Conservation (phyloP, 2,888 invertebrate genomes). For the Drosophila differens region DNA sequence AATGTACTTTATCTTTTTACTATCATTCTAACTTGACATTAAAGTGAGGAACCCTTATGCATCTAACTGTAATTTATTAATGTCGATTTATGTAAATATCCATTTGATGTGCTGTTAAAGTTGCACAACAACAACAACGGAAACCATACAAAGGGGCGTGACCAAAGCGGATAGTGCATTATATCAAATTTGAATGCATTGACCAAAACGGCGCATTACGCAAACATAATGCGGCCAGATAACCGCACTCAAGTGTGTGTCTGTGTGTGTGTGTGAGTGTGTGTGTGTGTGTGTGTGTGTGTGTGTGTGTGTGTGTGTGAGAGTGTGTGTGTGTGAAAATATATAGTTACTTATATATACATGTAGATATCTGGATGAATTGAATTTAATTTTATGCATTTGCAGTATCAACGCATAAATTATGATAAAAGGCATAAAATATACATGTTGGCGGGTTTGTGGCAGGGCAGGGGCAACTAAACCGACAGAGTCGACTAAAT, state of each 20-base stretch:
- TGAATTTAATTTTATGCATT: constrained; percentile 74
- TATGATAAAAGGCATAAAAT: constrained; percentile 73
- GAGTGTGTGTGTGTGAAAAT: not conserved
- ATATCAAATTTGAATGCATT: constrained; percentile 67
- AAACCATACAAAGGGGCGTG: constrained; percentile 34
- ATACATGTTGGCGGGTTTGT: constrained; percentile 29
- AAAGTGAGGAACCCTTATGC: not conserved
- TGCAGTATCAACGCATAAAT: constrained; percentile 70
- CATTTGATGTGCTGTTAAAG: constrained; percentile 15
- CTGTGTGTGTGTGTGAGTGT: not conserved
- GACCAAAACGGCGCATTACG: constrained; percentile 56
- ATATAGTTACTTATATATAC: constrained; percentile 4
- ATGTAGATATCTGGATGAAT: constrained; percentile 41
- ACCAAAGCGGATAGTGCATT: constrained; percentile 36
- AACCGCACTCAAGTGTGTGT: constrained; percentile 14
- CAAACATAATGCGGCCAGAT: constrained; percentile 60
- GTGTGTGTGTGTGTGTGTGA: not conserved
- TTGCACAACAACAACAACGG: not conserved
- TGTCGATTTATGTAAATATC: constrained; percentile 60
- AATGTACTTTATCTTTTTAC: not conserved
- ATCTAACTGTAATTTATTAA: constrained; percentile 37
- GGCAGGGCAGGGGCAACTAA: constrained; percentile 22
- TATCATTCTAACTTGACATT: not conserved
- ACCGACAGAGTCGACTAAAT: constrained; percentile 58
- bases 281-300: constrained; percentile 3